A percentile compares a stretch with the other conserved stretches of the same genome.
Conservation (phyloP, 2,113 vertebrate genomes). For the Protobothrops mucrosquamatus region DNA sequence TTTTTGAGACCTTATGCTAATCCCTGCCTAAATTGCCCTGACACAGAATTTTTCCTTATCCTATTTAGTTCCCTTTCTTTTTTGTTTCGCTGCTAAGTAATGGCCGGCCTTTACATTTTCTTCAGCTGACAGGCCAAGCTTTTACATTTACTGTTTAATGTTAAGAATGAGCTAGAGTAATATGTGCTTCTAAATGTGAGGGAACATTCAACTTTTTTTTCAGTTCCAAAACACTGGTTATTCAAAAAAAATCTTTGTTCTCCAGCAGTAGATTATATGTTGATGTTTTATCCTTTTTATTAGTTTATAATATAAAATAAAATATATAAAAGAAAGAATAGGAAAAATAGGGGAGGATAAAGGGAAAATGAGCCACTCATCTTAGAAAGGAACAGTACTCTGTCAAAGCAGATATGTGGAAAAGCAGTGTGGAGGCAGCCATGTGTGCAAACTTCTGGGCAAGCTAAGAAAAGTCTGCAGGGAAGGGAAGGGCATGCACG, state of each 20-base stretch:
- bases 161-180: not conserved
- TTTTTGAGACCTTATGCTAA: slow-evolving; percentile 26
- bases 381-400: not conserved
- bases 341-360: too few species aligned
- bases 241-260: not conserved
- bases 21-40: not conserved
- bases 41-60: not conserved
- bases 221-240: not conserved
- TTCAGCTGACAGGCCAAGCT: not conserved
- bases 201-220: slow-evolving; percentile 1
- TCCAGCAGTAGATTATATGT: slow-evolving; percentile 3
- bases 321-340: too few species aligned
- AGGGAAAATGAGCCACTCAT: too few species aligned
- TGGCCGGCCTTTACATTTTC: too few species aligned
- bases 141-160: not conserved
- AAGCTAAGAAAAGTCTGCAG: not conserved
- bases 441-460: not conserved
- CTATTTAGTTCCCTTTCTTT: not conserved
- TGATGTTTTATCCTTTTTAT: too few species aligned
- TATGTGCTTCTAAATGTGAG: slow-evolving; percentile 5
- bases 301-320: too few species aligned
- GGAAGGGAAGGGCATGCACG: not conserved
- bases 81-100: not conserved
- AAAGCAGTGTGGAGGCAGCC: not conserved
- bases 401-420: not conserved